Conservation (phyloP, 1,140 invertebrate species). For the Atta texana region DNA sequence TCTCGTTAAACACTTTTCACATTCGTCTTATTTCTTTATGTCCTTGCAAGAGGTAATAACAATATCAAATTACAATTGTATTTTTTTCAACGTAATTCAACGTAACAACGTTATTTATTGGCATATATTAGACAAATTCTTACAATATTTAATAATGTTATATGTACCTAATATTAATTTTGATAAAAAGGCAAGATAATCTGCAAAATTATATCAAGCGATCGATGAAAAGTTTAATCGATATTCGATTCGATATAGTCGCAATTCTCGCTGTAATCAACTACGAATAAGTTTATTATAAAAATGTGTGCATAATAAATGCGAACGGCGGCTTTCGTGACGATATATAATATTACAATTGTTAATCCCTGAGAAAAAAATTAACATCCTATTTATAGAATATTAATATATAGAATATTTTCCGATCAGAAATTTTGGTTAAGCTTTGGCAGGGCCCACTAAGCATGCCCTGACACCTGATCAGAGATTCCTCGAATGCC, state of each 20-base stretch:
- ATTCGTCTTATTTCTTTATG: neutral
- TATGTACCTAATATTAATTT: neutral
- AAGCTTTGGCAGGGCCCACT: too few species aligned
- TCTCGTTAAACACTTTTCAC: constrained; percentile 19
- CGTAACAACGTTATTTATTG: neutral
- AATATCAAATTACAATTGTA: neutral
- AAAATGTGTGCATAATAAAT: neutral
- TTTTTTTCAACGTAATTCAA: too few species aligned
- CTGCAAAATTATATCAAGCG: constrained; percentile 5
- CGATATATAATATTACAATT: neutral
- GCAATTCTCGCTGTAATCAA: constrained; percentile 3
- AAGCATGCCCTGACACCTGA: too few species aligned
- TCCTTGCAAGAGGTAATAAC: neutral
- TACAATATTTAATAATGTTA: neutral
- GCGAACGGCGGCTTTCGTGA: neutral
- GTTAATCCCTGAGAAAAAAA: neutral
- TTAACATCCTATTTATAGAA: neutral
- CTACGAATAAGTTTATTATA: neutral
- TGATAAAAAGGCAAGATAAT: neutral
- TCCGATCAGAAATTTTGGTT: too few species aligned
- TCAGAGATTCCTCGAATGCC: too few species aligned
- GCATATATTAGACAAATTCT: neutral
- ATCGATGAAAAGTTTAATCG: neutral
- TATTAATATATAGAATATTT: neutral
- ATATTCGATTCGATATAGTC: constrained; percentile 9